A percentile compares a stretch with the other conserved stretches of the same genome.
Conservation (phyloP, 2,797 vertebrate genomes). For the Danio albolineatus region DNA sequence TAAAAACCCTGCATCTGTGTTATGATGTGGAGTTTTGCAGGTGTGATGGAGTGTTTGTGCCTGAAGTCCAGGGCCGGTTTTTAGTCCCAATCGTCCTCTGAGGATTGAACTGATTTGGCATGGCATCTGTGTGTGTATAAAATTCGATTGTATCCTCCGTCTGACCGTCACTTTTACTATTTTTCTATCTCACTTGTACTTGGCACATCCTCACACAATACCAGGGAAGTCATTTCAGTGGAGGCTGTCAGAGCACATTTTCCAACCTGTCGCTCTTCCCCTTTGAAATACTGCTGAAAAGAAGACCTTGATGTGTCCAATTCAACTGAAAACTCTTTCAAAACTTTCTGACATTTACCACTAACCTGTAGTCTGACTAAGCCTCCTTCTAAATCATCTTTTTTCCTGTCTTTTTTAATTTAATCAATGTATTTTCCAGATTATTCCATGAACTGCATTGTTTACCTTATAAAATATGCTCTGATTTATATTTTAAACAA, state of each 20-base stretch:
- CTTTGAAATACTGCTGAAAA: slow-evolving; percentile 39
- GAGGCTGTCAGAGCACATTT: slow-evolving; percentile 28
- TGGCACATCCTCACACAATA: slow-evolving; percentile 40
- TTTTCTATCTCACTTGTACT: slow-evolving; percentile 26
- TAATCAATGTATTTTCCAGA: no score
- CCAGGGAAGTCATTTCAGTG: slow-evolving; percentile 28
- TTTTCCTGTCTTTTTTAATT: no score
- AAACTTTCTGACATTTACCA: slow-evolving; percentile 31
- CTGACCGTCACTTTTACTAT: background rate
- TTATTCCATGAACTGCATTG: no score
- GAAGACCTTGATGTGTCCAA: slow-evolving; percentile 42
- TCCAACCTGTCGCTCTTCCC: slow-evolving; percentile 18
- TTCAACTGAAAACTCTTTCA: slow-evolving; percentile 32
- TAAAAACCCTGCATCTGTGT: no score
- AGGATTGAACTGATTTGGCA: background rate
- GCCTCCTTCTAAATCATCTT: no score
- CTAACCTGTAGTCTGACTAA: background rate
- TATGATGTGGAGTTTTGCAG: no score
- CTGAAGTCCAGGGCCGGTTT: background rate
- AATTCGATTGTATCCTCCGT: background rate
- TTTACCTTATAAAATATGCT: no score
- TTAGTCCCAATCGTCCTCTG: background rate
- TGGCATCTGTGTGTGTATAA: background rate
- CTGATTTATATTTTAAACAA: no score
- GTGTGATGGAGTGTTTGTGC: background rate